phyloP scores from a whole-genome alignment of 2,888 invertebrate species.

The Coecobrya sp. region DNA sequence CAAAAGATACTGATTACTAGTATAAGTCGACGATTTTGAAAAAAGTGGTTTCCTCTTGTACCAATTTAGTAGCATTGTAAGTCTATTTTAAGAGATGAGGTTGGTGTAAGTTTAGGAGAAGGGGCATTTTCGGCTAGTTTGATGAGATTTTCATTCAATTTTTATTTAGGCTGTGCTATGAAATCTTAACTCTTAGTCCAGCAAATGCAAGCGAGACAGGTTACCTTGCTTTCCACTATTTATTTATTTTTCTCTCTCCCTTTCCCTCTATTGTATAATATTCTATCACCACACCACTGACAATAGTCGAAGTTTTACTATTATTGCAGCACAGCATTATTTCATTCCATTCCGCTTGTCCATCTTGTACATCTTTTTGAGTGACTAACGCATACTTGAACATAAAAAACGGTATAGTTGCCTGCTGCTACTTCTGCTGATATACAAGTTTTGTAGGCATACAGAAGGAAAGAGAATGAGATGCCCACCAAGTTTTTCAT shows the following conservation, averaged over 20 bases:
- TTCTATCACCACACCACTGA: slow-evolving; percentile 1
- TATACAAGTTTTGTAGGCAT: background rate
- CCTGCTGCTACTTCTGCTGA: background rate
- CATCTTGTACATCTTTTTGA: slow-evolving; percentile 31
- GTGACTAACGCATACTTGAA: slow-evolving; percentile 52
- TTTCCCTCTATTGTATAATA: background rate
- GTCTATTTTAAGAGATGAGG: background rate
- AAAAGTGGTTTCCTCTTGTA: no score
- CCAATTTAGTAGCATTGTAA: no score
- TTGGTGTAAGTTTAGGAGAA: background rate
- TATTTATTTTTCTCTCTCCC: slow-evolving; percentile 18
- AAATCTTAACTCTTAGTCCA: background rate
- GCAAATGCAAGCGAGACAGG: background rate
- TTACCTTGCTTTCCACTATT: background rate
- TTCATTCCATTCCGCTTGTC: slow-evolving; percentile 45
- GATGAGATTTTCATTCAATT: background rate
- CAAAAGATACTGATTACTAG: no score
- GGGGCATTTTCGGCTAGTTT: background rate
- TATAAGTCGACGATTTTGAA: no score
- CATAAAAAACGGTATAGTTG: slow-evolving; percentile 34
- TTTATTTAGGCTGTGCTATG: slow-evolving; percentile 11
- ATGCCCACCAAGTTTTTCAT: slow-evolving; percentile 82
- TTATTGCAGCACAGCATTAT: slow-evolving; percentile 36
- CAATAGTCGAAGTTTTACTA: slow-evolving; percentile 42
- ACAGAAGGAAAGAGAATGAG: background rate